These are phyloP conservation scores for Coelinius sp. DNA, from an alignment of 2,888 invertebrate species.

Conservation along the genomic window DNA sequence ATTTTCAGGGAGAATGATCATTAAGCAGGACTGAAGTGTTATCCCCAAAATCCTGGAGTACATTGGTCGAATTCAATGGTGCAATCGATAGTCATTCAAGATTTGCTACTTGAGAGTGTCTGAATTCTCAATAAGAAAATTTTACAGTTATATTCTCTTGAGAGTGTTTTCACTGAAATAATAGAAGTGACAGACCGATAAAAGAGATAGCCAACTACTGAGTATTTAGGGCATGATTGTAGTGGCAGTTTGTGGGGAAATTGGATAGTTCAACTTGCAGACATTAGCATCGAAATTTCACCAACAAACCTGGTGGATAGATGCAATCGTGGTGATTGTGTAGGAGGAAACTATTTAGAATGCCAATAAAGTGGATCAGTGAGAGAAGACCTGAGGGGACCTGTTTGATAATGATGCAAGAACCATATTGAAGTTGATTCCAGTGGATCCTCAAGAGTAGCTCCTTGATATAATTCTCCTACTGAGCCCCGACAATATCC, in stretches of 20 bases:
- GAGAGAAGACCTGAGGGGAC: background rate
- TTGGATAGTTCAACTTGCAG: background rate
- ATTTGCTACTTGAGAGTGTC: background rate
- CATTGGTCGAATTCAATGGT: conserved; percentile 9
- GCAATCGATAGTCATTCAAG: conserved; percentile 20
- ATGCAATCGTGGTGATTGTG: conserved; percentile 1
- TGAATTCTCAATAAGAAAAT: conserved; percentile 5
- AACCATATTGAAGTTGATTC: background rate
- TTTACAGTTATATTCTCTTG: background rate
- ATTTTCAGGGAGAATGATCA: conserved; percentile 24
- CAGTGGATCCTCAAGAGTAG: background rate
- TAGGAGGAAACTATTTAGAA: background rate
- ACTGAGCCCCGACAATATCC: background rate
- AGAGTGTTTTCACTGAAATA: background rate
- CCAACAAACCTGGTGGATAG: background rate
- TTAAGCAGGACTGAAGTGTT: conserved; percentile 11
- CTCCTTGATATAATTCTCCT: background rate
- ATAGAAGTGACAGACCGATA: background rate
- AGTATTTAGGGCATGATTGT: background rate
- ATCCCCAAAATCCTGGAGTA: conserved; percentile 3
- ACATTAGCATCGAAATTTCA: background rate
- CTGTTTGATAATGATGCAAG: background rate
- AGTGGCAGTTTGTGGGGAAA: background rate
- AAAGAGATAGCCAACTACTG: background rate
- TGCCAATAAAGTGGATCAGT: background rate